Conservation (phyloP, 2,888 invertebrate genomes). For the Catocala fraxini region DNA sequence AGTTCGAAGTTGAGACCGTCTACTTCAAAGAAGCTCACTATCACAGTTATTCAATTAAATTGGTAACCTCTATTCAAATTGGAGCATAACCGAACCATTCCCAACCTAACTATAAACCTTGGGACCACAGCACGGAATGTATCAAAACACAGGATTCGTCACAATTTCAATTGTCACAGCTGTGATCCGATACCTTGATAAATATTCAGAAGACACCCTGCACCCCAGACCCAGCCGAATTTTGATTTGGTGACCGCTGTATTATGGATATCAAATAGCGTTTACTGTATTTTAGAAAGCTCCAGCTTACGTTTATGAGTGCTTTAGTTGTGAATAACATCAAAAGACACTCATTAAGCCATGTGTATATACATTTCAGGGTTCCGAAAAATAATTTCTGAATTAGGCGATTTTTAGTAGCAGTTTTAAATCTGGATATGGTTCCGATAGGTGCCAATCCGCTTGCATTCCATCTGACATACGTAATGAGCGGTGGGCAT, state of each 20-base stretch:
- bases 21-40: not conserved
- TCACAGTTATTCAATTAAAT: not conserved
- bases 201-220: conserved; percentile 65
- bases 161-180: conserved; percentile 59
- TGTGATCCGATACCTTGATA: conserved; percentile 56
- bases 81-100: not conserved
- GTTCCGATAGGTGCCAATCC: too few relatives aligned
- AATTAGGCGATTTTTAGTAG: too few relatives aligned
- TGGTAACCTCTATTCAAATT: not conserved
- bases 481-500: too few relatives aligned
- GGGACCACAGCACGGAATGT: conserved; percentile 33
- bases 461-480: too few relatives aligned
- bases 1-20: too few relatives aligned
- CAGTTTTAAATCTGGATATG: too few relatives aligned
- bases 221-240: conserved; percentile 54
- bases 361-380: too few relatives aligned
- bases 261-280: conserved; percentile 50
- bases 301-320: conserved; percentile 1
- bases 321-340: too few relatives aligned
- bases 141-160: conserved; percentile 52
- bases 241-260: conserved; percentile 55
- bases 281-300: conserved; percentile 49
- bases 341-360: too few relatives aligned
- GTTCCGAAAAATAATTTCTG: too few relatives aligned
- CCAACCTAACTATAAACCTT: conserved; percentile 16